Conservation (phyloP, 92 coral and sea anemone genomes). For the Micromussa lordhowensis region DNA sequence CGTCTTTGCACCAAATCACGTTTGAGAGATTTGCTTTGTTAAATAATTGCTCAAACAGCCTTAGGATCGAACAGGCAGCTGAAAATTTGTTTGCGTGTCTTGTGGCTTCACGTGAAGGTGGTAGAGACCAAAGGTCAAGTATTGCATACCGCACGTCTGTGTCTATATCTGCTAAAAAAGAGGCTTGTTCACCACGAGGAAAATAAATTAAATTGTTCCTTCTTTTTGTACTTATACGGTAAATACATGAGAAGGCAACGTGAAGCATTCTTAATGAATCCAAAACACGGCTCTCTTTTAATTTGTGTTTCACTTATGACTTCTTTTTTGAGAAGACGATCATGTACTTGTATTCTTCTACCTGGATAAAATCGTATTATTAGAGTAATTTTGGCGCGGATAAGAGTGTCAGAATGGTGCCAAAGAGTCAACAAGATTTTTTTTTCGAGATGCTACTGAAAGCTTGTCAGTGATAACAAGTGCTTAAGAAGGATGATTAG, state of each 20-base stretch:
- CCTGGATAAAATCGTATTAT: background rate
- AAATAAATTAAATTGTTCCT: background rate
- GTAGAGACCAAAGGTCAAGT: constrained; percentile 7
- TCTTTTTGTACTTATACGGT: background rate
- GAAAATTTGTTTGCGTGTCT: background rate
- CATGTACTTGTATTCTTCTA: background rate
- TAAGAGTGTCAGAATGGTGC: background rate
- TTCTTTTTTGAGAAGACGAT: background rate
- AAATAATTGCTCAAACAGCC: background rate
- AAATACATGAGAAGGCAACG: background rate
- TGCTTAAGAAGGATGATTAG: constrained; percentile 8
- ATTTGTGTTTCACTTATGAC: background rate
- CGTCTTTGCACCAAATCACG: background rate
- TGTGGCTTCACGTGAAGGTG: background rate
- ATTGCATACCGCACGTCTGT: background rate
- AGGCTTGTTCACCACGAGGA: background rate
- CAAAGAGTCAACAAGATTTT: background rate
- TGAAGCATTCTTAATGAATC: background rate
- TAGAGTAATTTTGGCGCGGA: background rate
- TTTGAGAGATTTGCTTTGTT: background rate
- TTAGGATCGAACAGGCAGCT: background rate
- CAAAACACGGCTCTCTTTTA: background rate
- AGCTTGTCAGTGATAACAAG: constrained; percentile 5
- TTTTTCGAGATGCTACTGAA: background rate
- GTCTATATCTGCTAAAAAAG: background rate